phyloP scores from a whole-genome alignment of 2,113 vertebrate genomes.

The Xerus inauris region DNA sequence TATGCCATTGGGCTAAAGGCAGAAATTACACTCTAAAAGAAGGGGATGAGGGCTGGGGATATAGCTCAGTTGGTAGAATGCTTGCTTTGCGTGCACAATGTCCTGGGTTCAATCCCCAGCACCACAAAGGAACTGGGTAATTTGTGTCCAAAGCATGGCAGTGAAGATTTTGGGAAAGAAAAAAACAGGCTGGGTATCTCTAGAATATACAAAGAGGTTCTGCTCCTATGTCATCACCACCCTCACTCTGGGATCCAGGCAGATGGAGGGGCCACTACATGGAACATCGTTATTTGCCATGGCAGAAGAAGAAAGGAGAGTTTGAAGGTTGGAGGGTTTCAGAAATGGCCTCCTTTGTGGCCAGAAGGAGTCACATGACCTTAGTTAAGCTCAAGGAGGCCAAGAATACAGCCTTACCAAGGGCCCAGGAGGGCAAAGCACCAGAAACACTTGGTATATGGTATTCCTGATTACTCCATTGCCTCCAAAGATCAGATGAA shows the following conservation, averaged over 20 bases:
- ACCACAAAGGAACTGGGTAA: no score
- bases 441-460: neutral
- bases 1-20: neutral
- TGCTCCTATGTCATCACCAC: neutral
- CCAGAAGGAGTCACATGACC: neutral
- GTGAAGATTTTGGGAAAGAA: neutral
- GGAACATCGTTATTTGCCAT: neutral
- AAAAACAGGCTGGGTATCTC: neutral
- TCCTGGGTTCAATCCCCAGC: no score
- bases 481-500: neutral
- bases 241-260: neutral
- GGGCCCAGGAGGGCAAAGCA: neutral
- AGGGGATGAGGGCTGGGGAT: no score
- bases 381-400: neutral
- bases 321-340: no score
- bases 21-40: neutral
- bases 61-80: no score
- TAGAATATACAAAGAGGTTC: neutral
- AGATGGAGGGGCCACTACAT: neutral
- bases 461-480: neutral
- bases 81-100: no score
- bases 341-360: neutral
- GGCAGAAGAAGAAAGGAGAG: neutral
- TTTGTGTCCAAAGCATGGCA: neutral
- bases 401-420: neutral